These are phyloP conservation scores for Ciconia boyciana DNA, from an alignment of 2,113 vertebrate genomes.

Conservation along the genomic window DNA sequence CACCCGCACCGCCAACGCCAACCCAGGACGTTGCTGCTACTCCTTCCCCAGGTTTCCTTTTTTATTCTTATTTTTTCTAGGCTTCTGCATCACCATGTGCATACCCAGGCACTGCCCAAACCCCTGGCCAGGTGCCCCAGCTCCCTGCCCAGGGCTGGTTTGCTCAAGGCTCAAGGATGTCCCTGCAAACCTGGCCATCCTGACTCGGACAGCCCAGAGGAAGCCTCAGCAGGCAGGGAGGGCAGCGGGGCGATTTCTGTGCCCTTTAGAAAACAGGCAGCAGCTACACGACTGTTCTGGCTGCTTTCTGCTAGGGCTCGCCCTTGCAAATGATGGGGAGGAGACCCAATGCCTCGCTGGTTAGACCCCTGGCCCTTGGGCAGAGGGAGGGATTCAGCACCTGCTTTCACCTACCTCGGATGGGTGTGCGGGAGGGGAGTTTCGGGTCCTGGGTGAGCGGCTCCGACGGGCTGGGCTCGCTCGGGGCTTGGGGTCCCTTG, in stretches of 20 bases:
- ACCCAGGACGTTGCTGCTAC: accelerated
- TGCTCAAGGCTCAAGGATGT: accelerated
- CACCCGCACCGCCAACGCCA: neutral
- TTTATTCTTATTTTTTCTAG: neutral
- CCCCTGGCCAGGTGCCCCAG: accelerated
- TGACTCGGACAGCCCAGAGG: accelerated
- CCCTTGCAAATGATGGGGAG: accelerated
- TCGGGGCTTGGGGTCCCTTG: constrained; percentile 39
- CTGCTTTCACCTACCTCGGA: constrained; percentile 52
- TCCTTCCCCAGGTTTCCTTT: neutral
- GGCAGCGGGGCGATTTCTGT: accelerated
- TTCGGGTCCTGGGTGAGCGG: constrained; percentile 51
- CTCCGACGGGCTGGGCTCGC: neutral
- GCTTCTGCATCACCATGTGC: neutral
- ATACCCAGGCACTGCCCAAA: neutral
- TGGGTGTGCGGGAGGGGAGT: neutral
- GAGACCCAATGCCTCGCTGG: accelerated
- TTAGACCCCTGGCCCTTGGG: neutral
- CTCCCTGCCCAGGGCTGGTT: neutral
- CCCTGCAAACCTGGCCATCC: neutral
- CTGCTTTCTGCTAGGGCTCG: accelerated
- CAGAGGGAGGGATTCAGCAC: neutral
- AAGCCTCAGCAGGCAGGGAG: neutral
- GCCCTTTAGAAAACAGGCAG: neutral
- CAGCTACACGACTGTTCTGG: neutral